These are phyloP conservation scores for Drosophila albomicans DNA, from an alignment of 1,140 invertebrate species.

Conservation along the genomic window DNA sequence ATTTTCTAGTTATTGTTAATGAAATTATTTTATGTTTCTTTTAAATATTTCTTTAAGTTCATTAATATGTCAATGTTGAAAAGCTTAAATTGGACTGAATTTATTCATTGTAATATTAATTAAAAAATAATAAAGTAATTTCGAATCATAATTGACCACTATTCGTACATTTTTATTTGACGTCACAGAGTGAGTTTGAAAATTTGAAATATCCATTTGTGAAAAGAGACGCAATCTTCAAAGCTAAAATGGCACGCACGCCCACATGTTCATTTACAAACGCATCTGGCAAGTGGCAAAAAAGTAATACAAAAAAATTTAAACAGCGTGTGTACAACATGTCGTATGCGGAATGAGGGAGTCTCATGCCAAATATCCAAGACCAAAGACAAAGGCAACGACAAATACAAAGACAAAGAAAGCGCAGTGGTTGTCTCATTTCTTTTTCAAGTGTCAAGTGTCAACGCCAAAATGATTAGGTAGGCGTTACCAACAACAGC, in stretches of 20 bases:
- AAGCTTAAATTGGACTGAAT: no score
- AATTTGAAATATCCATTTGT: neutral
- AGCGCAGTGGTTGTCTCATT: slow-evolving; percentile 54
- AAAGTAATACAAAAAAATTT: slow-evolving; percentile 36
- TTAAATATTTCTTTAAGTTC: no score
- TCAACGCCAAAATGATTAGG: slow-evolving; percentile 82
- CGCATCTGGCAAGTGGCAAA: slow-evolving; percentile 39
- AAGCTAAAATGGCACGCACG: slow-evolving; percentile 40
- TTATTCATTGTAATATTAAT: no score
- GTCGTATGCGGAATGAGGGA: slow-evolving; percentile 35
- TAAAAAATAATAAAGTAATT: no score
- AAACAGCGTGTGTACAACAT: slow-evolving; percentile 52
- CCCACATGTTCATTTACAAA: slow-evolving; percentile 30
- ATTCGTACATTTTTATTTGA: neutral
- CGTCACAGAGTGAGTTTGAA: neutral
- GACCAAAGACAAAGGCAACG: slow-evolving; percentile 26
- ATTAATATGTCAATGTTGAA: no score
- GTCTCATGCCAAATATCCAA: neutral
- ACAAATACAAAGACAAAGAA: slow-evolving; percentile 33
- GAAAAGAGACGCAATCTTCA: slow-evolving; percentile 45
- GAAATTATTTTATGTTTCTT: no score
- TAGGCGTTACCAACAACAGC: slow-evolving; percentile 68
- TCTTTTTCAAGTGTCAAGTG: slow-evolving; percentile 76
- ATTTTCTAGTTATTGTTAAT: no score
- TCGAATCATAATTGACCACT: no score